phyloP scores from a whole-genome alignment of 2,113 vertebrate genomes.

The Meleagris gallopavo region DNA sequence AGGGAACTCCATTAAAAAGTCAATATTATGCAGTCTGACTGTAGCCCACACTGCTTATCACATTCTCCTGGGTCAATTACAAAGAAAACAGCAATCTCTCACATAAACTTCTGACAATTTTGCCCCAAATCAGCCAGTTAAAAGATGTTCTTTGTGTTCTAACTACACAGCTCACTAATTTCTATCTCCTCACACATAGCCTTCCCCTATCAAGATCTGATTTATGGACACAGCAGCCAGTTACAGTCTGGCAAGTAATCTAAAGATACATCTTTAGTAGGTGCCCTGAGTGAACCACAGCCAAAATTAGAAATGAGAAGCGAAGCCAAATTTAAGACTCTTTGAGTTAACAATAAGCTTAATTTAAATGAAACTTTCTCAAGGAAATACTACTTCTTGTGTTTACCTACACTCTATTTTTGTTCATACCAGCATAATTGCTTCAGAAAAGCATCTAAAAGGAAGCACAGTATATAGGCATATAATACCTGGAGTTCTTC shows the following conservation, averaged over 20 bases:
- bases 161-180: not conserved
- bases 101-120: not conserved
- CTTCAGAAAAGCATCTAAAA: not conserved
- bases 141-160: not conserved
- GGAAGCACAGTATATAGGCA: not conserved
- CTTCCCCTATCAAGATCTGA: not conserved
- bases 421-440: not conserved
- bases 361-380: not conserved
- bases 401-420: not conserved
- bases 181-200: not conserved
- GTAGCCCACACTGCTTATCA: constrained; percentile 31
- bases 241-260: not conserved
- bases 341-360: not conserved
- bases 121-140: not conserved
- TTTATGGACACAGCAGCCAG: not conserved
- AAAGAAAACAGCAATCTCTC: constrained; percentile 29
- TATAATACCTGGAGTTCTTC: not conserved
- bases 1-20: constrained; percentile 61
- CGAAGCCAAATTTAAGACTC: not conserved
- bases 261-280: not conserved
- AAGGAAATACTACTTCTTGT: not conserved
- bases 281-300: not conserved
- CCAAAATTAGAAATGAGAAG: not conserved
- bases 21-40: constrained; percentile 48
- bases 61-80: constrained; percentile 27